A percentile compares a stretch with the other conserved stretches of the same genome.
phyloP scores from a whole-genome alignment of 2,113 vertebrate species.

The Nanorana parkeri region DNA sequence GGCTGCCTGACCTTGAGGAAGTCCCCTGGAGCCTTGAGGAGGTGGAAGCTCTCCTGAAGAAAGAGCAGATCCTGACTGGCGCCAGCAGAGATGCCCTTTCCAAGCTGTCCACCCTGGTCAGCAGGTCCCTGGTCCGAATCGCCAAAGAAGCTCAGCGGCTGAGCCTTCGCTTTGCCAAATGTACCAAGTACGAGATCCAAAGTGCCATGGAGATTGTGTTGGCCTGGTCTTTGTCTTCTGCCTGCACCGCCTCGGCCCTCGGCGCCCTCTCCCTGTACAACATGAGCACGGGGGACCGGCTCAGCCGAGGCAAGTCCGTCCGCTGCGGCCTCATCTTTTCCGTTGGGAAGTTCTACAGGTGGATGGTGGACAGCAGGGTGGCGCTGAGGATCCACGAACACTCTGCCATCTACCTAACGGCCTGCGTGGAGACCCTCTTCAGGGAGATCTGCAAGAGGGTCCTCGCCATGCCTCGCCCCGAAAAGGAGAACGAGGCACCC shows the following conservation, averaged over 20 bases:
- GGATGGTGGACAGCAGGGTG: constrained; percentile 96
- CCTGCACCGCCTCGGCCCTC: constrained; percentile 87
- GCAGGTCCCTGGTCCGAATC: constrained; percentile 88
- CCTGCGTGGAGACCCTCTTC: constrained; percentile 92
- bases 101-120: constrained; percentile 85
- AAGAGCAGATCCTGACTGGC: constrained; percentile 74
- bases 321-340: constrained; percentile 92
- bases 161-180: constrained; percentile 94
- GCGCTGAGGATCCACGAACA: constrained; percentile 93
- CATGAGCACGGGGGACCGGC: constrained; percentile 95
- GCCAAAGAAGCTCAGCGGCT: constrained; percentile 91
- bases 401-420: constrained; percentile 94
- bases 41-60: constrained; percentile 85
- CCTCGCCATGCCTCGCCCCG: constrained; percentile 67
- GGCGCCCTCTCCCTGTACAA: constrained; percentile 92
- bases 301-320: constrained; percentile 89
- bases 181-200: constrained; percentile 94
- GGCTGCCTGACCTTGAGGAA: constrained; percentile 97
- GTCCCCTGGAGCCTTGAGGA: constrained; percentile 96
- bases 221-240: constrained; percentile 86
- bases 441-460: constrained; percentile 85
- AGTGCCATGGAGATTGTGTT: constrained; percentile 91
- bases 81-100: constrained; percentile 83
- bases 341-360: constrained; percentile 95
- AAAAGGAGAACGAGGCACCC: constrained; percentile 76